Conservation (phyloP, 2,113 vertebrate genomes). For the Chloebia gouldiae region DNA sequence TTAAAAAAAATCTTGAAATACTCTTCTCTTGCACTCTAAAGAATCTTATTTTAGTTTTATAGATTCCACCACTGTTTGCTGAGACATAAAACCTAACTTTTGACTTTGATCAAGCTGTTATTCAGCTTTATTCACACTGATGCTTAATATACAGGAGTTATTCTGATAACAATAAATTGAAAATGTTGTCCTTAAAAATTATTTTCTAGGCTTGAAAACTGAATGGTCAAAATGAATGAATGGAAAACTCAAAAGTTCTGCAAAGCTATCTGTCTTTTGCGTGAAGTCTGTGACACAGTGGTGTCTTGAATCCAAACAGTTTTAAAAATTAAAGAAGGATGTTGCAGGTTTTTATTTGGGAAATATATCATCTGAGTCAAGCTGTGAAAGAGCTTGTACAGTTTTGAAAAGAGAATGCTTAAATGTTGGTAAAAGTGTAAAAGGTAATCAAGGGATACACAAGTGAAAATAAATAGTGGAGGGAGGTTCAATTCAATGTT, state of each 20-base stretch:
- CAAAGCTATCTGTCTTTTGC: background rate
- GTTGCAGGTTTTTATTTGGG: background rate
- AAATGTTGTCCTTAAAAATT: background rate
- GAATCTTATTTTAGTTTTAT: background rate
- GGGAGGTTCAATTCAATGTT: background rate
- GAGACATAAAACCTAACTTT: background rate
- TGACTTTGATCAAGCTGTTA: background rate
- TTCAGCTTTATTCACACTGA: background rate
- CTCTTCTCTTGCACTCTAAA: background rate
- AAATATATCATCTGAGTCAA: background rate
- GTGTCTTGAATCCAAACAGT: background rate
- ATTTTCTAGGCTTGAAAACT: background rate
- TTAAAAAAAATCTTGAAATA: background rate
- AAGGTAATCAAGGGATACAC: background rate
- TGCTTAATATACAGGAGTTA: background rate
- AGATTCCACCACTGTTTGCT: background rate
- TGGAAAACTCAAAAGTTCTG: background rate
- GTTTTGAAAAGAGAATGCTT: background rate
- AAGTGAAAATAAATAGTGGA: background rate
- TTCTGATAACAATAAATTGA: background rate
- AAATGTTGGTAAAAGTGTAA: background rate
- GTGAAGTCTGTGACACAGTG: background rate
- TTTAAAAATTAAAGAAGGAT: background rate
- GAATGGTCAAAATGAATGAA: background rate
- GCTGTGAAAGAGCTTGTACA: background rate